A percentile compares a stretch with the other conserved stretches of the same genome.
Evolutionary conservation across 2,797 vertebrate genomes (phyloP).

Genomic region (Xenopus petersii): DNA sequence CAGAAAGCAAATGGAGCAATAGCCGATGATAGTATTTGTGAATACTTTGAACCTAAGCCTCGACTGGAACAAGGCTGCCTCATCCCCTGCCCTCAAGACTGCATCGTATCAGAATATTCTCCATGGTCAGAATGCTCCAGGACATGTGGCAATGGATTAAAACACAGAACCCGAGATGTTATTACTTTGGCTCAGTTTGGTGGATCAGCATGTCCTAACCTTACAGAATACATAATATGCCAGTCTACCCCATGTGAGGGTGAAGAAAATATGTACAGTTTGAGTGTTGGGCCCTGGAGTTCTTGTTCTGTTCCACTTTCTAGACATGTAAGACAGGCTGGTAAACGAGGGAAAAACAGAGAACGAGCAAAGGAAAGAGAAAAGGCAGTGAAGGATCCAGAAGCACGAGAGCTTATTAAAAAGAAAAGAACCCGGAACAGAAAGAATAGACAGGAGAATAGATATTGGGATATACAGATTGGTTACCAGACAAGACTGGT

Average conservation of each 20-base stretch:
- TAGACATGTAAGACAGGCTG: slow-evolving; percentile 67
- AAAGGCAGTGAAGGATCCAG: slow-evolving; percentile 77
- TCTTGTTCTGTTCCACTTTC: slow-evolving; percentile 69
- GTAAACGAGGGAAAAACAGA: slow-evolving; percentile 78
- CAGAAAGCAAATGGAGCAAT: slow-evolving; percentile 75
- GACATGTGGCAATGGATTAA: slow-evolving; percentile 85
- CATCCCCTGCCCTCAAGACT: slow-evolving; percentile 91
- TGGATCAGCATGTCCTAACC: slow-evolving; percentile 82
- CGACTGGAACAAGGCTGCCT: slow-evolving; percentile 93
- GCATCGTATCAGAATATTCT: slow-evolving; percentile 86
- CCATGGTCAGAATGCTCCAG: slow-evolving; percentile 92
- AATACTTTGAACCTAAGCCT: slow-evolving; percentile 94
- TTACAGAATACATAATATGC: slow-evolving; percentile 92
- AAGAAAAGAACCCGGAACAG: slow-evolving; percentile 90
- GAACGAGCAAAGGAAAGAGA: slow-evolving; percentile 70
- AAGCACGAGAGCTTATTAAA: slow-evolving; percentile 90
- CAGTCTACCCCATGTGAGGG: slow-evolving; percentile 70
- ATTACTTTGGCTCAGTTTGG: slow-evolving; percentile 86
- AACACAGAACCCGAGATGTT: slow-evolving; percentile 82
- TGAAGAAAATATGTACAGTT: slow-evolving; percentile 80
- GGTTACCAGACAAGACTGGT: slow-evolving; percentile 90
- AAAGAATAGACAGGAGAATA: slow-evolving; percentile 87
- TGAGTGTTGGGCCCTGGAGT: slow-evolving; percentile 83
- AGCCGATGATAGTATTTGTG: slow-evolving; percentile 87
- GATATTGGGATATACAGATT: slow-evolving; percentile 92